A percentile compares a stretch with the other conserved stretches of the same genome.
These are phyloP conservation scores for Drosophila ananassae DNA, from an alignment of 1,140 invertebrate genomes.

Conservation along the genomic window DNA sequence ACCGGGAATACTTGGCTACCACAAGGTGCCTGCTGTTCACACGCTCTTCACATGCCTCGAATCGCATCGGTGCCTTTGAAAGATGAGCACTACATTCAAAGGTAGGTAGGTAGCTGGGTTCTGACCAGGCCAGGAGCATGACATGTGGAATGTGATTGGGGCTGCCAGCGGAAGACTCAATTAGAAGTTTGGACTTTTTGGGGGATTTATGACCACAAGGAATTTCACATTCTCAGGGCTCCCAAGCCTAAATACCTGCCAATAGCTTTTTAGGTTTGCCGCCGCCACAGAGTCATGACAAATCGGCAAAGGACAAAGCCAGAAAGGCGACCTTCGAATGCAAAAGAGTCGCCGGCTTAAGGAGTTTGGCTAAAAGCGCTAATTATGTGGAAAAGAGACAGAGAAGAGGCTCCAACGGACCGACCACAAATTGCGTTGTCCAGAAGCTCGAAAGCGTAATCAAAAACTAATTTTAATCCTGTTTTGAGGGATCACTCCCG, in stretches of 20 bases:
- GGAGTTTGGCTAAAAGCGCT: constrained; percentile 81
- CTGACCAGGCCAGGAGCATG: constrained; percentile 51
- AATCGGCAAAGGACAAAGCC: constrained; percentile 38
- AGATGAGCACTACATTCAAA: constrained; percentile 26
- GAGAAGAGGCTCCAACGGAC: constrained; percentile 2
- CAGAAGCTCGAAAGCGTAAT: constrained; percentile 84
- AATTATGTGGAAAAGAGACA: constrained; percentile 63
- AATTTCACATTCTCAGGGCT: constrained; percentile 63
- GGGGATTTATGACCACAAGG: constrained; percentile 75
- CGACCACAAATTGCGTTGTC: constrained; percentile 83
- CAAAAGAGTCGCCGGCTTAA: constrained; percentile 53
- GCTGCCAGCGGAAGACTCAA: constrained; percentile 73
- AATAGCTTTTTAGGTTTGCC: constrained; percentile 73
- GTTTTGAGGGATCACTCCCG: constrained; percentile 69
- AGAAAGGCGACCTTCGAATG: constrained; percentile 68
- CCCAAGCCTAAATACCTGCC: constrained; percentile 70
- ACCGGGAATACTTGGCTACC: constrained; percentile 41
- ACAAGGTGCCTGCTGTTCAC: constrained; percentile 76
- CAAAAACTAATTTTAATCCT: constrained; percentile 84
- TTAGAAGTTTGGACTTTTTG: constrained; percentile 56
- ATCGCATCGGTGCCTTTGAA: constrained; percentile 38
- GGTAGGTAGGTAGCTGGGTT: constrained; percentile 26
- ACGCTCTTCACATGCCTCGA: constrained; percentile 63
- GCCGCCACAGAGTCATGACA: constrained; percentile 71
- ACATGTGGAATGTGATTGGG: constrained; percentile 68